Percentiles rank a stretch among this genome's conserved stretches.
These are phyloP conservation scores for Chanos chanos DNA, from an alignment of 2,797 vertebrate genomes.

Conservation along the genomic window DNA sequence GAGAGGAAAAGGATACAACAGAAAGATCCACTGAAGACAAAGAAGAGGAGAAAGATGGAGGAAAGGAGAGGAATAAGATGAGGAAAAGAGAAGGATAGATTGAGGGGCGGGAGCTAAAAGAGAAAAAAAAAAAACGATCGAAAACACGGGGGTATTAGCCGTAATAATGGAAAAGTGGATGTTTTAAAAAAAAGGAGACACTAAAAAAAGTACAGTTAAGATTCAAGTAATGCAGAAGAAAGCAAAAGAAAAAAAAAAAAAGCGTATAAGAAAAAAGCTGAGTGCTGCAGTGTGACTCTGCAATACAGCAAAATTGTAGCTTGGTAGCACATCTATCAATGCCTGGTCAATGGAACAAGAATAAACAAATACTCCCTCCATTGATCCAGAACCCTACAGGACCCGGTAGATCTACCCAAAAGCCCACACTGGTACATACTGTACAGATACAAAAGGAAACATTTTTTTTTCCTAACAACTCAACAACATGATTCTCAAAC, in stretches of 20 bases:
- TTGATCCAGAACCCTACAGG: background rate
- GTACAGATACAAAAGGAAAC: no score
- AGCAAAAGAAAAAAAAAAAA: slow-evolving; percentile 44
- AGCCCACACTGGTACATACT: no score
- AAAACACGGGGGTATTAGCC: no score
- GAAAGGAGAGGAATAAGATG: slow-evolving; percentile 41
- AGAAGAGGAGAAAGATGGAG: slow-evolving; percentile 33
- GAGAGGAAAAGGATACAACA: background rate
- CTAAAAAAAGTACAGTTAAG: slow-evolving; percentile 35
- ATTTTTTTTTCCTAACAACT: no score
- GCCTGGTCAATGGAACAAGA: slow-evolving; percentile 36
- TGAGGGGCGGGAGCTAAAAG: background rate
- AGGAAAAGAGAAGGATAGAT: slow-evolving; percentile 38
- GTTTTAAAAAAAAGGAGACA: no score
- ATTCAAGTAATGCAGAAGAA: slow-evolving; percentile 12
- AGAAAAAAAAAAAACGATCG: background rate
- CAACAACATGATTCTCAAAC: no score
- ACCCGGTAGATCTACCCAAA: no score
- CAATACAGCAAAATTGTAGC: slow-evolving; percentile 21
- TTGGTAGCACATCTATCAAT: slow-evolving; percentile 9
- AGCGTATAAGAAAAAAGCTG: slow-evolving; percentile 20
- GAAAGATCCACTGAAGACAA: background rate
- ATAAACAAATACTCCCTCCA: background rate
- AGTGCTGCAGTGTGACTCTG: slow-evolving; percentile 14
- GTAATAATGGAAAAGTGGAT: slow-evolving; percentile 23